These are phyloP conservation scores for Nycticryphes semicollaris DNA, from an alignment of 2,113 vertebrate species.

Conservation along the genomic window DNA sequence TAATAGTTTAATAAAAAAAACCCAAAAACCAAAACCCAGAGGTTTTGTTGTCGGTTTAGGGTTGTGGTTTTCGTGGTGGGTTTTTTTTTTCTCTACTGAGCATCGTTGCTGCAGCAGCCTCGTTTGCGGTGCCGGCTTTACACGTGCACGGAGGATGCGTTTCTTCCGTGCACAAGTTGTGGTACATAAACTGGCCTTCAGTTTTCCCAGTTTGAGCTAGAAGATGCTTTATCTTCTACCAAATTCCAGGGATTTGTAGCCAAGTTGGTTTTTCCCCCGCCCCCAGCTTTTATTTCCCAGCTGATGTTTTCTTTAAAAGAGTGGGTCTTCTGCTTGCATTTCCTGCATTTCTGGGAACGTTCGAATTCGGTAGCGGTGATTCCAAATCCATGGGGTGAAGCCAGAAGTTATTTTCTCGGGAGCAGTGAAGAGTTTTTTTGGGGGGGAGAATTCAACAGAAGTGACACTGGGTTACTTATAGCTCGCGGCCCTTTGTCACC, in stretches of 20 bases:
- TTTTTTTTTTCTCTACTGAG: background rate
- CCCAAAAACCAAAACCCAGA: background rate
- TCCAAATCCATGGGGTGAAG: background rate
- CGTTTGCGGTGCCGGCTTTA: background rate
- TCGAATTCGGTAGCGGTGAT: background rate
- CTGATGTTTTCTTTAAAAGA: background rate
- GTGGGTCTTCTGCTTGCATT: background rate
- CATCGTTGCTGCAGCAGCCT: background rate
- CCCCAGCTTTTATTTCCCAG: background rate
- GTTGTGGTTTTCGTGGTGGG: background rate
- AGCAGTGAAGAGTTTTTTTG: background rate
- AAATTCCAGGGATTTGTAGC: background rate
- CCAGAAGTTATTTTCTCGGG: background rate
- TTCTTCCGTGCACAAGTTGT: background rate
- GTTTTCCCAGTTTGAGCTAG: background rate
- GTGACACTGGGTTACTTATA: background rate
- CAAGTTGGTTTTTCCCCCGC: background rate
- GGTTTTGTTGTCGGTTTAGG: background rate
- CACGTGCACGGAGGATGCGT: background rate
- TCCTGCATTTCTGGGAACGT: background rate
- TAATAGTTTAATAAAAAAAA: background rate
- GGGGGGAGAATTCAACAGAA: background rate
- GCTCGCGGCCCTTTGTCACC: background rate
- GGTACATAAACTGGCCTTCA: background rate
- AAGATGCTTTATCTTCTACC: background rate